Base-by-base conservation (phyloP, 1,140 invertebrate genomes). In the Drosophila pachea region DNA sequence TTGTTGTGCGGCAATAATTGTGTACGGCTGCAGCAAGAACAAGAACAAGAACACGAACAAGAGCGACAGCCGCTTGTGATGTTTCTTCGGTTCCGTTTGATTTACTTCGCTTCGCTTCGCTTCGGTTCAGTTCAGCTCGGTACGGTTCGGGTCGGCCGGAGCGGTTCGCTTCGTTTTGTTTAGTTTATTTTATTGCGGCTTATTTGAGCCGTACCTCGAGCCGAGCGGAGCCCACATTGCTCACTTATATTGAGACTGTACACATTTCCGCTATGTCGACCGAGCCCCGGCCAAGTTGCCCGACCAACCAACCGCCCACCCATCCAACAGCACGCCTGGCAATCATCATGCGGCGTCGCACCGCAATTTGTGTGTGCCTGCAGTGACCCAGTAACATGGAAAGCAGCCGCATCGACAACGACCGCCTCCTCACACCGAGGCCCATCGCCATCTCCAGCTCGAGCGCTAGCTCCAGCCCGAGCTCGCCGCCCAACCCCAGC, bases 371-470 rank as follows among this genome's bases (percentile, higher is more conserved):
- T 87, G 81, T 81, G 81, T 81, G 84, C 77, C 83, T 87, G 83
- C 84, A 87, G 78, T 87, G 83, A 87, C 83, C 83, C 84, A 87
- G 78, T 87, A 87, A 87, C 83, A 87, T 84, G 75, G 64, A 87
- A 87, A 87, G 74, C 67, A 66, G 68, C 79, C 79, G 76, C 76
- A 83, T 61, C 69, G 69, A 54, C 68, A 70, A 66, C 47, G 56
- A 16, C 36, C 54, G 47, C 42, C 31, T n/a, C 52, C 47, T 56
- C 14, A 32, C 31, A 56, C n/a, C 12, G 36, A 3, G 11, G n/a
- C 53, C 53, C 42, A 50, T n/a, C 16, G 40, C 42, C 48, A 43
- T 45, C 66, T 45, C 59, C 40, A 43, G 22, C 22, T 22, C 22
- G 22, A 22, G 22, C 22, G 22, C 22, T 22, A 22, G 22, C 66